Evolutionary conservation across 2,113 vertebrate genomes (phyloP).

Genomic region (Phaethon lepturus): DNA sequence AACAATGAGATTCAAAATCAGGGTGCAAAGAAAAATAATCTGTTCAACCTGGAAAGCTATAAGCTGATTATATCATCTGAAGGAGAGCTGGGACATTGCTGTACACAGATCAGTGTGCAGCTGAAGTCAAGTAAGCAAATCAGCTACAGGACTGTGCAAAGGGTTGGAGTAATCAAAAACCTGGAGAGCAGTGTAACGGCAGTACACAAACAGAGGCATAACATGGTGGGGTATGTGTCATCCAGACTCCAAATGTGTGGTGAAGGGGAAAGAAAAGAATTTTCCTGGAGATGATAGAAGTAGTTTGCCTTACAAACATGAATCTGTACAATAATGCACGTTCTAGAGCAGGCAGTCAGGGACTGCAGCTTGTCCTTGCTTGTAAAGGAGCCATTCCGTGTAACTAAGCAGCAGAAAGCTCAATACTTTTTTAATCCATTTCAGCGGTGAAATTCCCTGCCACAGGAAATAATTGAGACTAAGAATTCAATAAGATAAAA

Average conservation of each 20-base stretch:
- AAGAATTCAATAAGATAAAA: not conserved
- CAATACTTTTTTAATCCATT: not conserved
- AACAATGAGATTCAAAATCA: not conserved
- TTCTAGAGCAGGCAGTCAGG: not conserved
- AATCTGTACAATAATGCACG: accelerated
- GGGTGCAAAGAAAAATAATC: not conserved
- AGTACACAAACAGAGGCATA: not conserved
- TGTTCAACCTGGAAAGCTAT: not conserved
- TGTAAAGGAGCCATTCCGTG: not conserved
- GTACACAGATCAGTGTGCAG: not conserved
- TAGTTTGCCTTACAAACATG: accelerated
- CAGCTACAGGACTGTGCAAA: accelerated
- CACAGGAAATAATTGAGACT: not conserved
- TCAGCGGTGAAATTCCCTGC: not conserved
- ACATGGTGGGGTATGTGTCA: accelerated
- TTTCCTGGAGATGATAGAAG: not conserved
- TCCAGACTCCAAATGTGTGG: not conserved
- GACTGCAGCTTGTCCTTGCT: not conserved
- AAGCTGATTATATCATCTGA: not conserved
- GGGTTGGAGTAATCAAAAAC: not conserved
- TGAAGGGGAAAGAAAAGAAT: not conserved
- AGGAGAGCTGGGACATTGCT: not conserved
- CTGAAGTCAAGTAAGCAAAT: not conserved
- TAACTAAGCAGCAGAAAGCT: not conserved
- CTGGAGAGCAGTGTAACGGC: not conserved